Conservation (phyloP, 2,113 vertebrate species). For the Heliornis fulica region DNA sequence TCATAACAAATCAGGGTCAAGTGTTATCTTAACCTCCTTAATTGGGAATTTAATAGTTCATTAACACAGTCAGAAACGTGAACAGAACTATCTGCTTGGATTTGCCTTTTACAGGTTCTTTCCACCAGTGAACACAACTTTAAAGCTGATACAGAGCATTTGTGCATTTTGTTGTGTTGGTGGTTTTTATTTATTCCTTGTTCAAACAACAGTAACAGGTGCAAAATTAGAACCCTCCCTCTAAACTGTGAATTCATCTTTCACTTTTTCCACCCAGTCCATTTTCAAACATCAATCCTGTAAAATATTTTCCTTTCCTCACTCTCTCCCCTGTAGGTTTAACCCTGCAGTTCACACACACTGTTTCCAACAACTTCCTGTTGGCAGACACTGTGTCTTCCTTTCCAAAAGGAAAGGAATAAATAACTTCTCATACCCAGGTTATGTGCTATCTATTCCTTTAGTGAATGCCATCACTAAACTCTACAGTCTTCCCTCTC, state of each 20-base stretch:
- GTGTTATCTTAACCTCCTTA: background rate
- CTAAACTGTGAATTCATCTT: background rate
- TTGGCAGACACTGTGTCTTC: background rate
- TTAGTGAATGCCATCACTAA: fast-evolving
- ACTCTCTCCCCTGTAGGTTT: background rate
- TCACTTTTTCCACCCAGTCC: background rate
- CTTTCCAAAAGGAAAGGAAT: background rate
- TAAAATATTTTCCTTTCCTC: background rate
- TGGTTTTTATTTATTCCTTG: background rate
- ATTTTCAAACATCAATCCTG: background rate
- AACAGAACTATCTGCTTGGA: background rate
- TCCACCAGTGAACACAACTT: background rate
- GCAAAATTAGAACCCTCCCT: background rate
- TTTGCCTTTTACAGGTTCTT: background rate
- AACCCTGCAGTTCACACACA: background rate
- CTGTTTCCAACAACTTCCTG: background rate
- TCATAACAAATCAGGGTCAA: background rate
- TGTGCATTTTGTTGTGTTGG: background rate
- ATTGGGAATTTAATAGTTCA: background rate
- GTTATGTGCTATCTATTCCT: background rate
- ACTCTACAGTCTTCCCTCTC: background rate
- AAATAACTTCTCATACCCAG: background rate
- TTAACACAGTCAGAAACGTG: background rate
- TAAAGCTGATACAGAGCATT: background rate
- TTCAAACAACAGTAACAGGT: background rate